Conservation (phyloP, 2,888 invertebrate species). For the Drosophila helvetica region DNA sequence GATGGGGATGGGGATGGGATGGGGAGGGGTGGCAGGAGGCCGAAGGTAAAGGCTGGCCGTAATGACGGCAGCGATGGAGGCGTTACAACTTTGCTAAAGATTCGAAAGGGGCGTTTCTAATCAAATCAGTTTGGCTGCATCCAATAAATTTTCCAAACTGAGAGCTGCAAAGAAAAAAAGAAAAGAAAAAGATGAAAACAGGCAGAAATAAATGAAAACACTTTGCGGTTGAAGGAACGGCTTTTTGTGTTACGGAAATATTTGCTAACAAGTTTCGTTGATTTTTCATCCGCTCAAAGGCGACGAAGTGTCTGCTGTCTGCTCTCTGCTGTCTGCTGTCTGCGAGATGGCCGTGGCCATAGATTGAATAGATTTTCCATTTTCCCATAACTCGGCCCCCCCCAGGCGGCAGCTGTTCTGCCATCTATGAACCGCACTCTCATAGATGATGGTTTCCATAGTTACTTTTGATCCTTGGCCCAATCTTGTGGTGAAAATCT, state of each 20-base stretch:
- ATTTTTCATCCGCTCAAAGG: slow-evolving; percentile 16
- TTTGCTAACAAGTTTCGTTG: slow-evolving; percentile 24
- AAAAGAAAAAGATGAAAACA: background rate
- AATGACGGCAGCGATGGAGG: slow-evolving; percentile 18
- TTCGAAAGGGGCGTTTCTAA: slow-evolving; percentile 74
- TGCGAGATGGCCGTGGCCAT: background rate
- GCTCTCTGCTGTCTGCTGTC: background rate
- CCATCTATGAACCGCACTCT: slow-evolving; percentile 1
- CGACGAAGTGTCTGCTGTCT: background rate
- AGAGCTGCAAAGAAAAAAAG: slow-evolving; percentile 14
- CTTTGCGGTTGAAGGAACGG: slow-evolving; percentile 34
- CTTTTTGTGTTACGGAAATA: slow-evolving; percentile 28
- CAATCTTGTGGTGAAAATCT: background rate
- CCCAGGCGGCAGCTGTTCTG: slow-evolving; percentile 9
- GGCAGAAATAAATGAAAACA: slow-evolving; percentile 24
- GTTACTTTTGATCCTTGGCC: background rate
- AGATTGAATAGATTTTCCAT: slow-evolving; percentile 9
- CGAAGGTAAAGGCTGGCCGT: background rate
- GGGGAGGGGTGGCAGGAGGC: background rate
- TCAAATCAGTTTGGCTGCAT: slow-evolving; percentile 77
- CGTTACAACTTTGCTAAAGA: slow-evolving; percentile 49
- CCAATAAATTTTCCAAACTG: slow-evolving; percentile 65
- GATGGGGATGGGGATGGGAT: no score
- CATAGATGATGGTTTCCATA: background rate
- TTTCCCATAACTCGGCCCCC: slow-evolving; percentile 28